These are phyloP conservation scores for Lasaia peninsularis DNA, from an alignment of 1,140 invertebrate genomes.

Conservation along the genomic window DNA sequence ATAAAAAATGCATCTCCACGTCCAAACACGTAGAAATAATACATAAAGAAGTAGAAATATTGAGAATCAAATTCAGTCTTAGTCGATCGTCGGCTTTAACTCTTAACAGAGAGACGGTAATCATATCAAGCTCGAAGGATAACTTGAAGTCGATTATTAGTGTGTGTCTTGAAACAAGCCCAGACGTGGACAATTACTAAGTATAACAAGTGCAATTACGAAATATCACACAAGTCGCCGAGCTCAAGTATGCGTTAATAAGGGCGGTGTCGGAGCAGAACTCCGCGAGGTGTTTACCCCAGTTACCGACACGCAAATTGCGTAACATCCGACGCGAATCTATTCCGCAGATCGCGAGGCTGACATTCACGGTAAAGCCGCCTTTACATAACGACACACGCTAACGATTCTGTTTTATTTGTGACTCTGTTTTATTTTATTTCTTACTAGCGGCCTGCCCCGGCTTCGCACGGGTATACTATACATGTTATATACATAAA, in stretches of 20 bases:
- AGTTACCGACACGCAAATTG: constrained; percentile 24
- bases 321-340: constrained; percentile 4
- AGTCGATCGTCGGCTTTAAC: no score
- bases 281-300: constrained; percentile 24
- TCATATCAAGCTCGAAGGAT: background rate
- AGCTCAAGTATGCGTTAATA: background rate
- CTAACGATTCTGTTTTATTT: no score
- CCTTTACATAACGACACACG: background rate
- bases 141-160: background rate
- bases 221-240: background rate
- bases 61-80: background rate
- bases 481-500: no score
- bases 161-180: background rate
- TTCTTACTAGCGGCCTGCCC: no score
- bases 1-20: no score
- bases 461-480: no score
- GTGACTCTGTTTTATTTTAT: no score
- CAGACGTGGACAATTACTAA: background rate
- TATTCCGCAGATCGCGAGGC: background rate
- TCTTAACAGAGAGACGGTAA: no score
- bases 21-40: no score
- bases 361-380: constrained; percentile 10
- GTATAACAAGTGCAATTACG: background rate
- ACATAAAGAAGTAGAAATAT: no score
- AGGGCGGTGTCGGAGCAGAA: background rate